Evolutionary conservation across 2,113 vertebrate genomes (phyloP).

Genomic region (Muscicapa adusta): DNA sequence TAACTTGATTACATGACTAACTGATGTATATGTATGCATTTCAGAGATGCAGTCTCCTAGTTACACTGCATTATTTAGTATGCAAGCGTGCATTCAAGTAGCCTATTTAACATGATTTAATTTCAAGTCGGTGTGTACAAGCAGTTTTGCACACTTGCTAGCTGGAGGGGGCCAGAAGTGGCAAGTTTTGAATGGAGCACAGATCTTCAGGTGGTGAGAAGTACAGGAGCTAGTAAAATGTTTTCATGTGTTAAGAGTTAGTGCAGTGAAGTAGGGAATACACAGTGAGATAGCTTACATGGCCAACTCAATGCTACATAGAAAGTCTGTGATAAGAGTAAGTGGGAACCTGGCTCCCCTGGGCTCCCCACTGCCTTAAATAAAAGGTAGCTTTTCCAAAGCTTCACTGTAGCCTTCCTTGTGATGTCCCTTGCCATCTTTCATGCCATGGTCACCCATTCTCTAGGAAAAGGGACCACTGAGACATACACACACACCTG

Average conservation of each 20-base stretch:
- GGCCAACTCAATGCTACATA: accelerated
- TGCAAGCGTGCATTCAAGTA: neutral
- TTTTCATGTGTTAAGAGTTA: neutral
- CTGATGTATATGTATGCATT: neutral
- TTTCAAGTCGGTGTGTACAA: neutral
- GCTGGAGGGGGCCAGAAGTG: neutral
- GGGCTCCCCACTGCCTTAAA: neutral
- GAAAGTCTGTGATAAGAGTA: neutral
- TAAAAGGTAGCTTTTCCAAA: neutral
- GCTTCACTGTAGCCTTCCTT: neutral
- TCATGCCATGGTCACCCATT: neutral
- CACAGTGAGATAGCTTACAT: neutral
- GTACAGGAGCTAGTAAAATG: neutral
- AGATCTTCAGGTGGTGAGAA: neutral
- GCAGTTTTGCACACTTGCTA: neutral
- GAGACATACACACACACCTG: neutral
- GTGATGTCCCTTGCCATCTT: neutral
- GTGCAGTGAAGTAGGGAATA: neutral
- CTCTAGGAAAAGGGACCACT: neutral
- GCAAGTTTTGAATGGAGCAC: neutral
- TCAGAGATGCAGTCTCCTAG: neutral
- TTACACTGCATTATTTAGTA: neutral
- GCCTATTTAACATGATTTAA: neutral
- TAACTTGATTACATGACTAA: neutral
- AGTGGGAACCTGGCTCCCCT: neutral